phyloP scores from a whole-genome alignment of 53 echinoderm and acorn worm genomes.

The Patiria pectinifera region DNA sequence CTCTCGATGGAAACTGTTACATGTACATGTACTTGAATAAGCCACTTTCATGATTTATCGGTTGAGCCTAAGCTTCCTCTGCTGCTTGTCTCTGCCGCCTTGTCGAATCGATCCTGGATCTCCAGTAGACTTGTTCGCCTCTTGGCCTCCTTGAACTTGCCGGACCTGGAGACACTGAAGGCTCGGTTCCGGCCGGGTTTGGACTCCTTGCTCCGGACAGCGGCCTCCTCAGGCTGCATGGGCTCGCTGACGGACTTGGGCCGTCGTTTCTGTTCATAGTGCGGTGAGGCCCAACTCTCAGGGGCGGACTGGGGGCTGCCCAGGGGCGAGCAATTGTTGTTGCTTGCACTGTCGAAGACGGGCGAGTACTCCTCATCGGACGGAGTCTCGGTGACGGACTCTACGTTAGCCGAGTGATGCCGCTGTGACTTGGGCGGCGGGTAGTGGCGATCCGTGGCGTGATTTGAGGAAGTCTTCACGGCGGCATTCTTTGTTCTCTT shows the following conservation, averaged over 20 bases:
- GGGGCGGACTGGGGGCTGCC: conserved; percentile 46
- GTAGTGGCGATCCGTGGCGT: conserved; percentile 20
- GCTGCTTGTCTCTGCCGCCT: conserved; percentile 18
- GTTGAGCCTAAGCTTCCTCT: not conserved
- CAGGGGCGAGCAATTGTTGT: conserved; percentile 1
- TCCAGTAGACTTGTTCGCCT: conserved; percentile 62
- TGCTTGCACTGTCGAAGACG: conserved; percentile 9
- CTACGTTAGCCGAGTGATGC: conserved; percentile 29
- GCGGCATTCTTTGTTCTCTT: conserved; percentile 29
- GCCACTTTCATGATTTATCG: conserved; percentile 2
- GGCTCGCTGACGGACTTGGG: conserved; percentile 55
- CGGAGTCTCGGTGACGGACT: conserved; percentile 21
- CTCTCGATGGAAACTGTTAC: not conserved
- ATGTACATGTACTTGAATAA: not conserved
- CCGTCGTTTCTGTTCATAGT: conserved; percentile 11
- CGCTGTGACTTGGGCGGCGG: conserved; percentile 28
- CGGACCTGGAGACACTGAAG: conserved; percentile 74
- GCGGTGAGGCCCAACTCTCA: not conserved
- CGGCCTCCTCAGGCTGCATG: not conserved
- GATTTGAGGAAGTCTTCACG: not conserved
- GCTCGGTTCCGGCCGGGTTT: conserved; percentile 56
- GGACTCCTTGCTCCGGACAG: conserved; percentile 26
- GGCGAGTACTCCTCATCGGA: conserved; percentile 32
- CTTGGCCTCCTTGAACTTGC: conserved; percentile 72
- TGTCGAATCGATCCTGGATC: conserved; percentile 64